These are phyloP conservation scores for Stegana nigrithorax DNA, from an alignment of 2,888 invertebrate species.

Conservation along the genomic window DNA sequence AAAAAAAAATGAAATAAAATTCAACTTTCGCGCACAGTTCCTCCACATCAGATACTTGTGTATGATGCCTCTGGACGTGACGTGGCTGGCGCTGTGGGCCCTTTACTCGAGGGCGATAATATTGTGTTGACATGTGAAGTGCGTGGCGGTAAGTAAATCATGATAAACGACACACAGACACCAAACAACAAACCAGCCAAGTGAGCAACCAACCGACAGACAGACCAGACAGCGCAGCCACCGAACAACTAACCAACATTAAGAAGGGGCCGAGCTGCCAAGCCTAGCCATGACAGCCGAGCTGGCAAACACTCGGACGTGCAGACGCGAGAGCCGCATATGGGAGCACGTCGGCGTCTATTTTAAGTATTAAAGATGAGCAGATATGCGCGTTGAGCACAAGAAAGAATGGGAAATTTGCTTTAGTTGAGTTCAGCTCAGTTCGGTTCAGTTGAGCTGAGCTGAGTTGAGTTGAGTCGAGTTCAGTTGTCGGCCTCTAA, in stretches of 20 bases:
- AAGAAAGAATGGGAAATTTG: too few relatives aligned
- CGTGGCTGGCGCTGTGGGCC: constrained; percentile 83
- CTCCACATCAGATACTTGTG: constrained; percentile 86
- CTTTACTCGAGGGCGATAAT: constrained; percentile 84
- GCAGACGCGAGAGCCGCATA: too few relatives aligned
- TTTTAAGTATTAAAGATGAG: constrained; percentile 62
- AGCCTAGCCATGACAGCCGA: constrained; percentile 8
- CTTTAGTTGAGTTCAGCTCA: too few relatives aligned
- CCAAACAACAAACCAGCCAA: not conserved
- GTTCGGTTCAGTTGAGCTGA: too few relatives aligned
- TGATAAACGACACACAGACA: constrained; percentile 54
- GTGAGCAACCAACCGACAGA: not conserved
- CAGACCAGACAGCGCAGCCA: too few relatives aligned
- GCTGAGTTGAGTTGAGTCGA: not conserved
- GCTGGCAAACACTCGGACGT: constrained; percentile 16
- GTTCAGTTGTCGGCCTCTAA: not conserved
- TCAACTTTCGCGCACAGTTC: constrained; percentile 74
- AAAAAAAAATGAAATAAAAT: constrained; percentile 35
- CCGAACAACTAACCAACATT: too few relatives aligned
- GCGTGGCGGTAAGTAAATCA: constrained; percentile 80
- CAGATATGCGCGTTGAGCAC: constrained; percentile 16
- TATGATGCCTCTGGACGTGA: constrained; percentile 87
- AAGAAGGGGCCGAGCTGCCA: too few relatives aligned
- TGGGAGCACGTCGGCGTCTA: constrained; percentile 45
- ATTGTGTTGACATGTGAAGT: constrained; percentile 88